These are phyloP conservation scores for Euglossa dilemma DNA, from an alignment of 1,140 invertebrate species.

Conservation along the genomic window DNA sequence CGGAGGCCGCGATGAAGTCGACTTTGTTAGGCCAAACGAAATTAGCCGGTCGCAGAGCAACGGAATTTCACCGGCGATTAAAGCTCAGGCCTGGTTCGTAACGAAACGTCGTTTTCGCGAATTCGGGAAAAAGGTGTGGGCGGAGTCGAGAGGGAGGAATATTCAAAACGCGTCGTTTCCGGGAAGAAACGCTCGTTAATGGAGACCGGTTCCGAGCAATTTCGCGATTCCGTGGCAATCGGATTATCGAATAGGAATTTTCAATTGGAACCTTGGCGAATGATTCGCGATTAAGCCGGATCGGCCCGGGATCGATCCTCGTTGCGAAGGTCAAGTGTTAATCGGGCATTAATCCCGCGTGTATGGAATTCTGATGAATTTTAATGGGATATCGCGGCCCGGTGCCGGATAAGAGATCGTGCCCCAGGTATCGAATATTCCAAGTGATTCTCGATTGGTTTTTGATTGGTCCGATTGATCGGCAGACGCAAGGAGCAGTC, in stretches of 20 bases:
- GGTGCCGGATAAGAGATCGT: background rate
- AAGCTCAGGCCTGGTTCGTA: slow-evolving; percentile 15
- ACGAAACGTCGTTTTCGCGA: slow-evolving; percentile 24
- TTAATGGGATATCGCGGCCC: too few species aligned
- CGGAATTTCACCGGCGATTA: slow-evolving; percentile 57
- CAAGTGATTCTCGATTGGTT: too few species aligned
- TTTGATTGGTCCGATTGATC: background rate
- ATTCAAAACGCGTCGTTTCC: slow-evolving; percentile 20
- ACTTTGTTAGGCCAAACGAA: slow-evolving; percentile 63
- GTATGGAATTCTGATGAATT: too few species aligned
- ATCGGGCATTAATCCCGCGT: too few species aligned
- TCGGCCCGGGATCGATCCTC: background rate
- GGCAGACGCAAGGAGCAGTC: background rate
- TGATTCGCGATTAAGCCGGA: background rate
- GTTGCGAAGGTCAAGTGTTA: background rate
- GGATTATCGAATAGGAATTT: slow-evolving; percentile 7
- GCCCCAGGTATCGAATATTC: background rate
- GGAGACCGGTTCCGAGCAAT: slow-evolving; percentile 45
- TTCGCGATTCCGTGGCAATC: slow-evolving; percentile 31
- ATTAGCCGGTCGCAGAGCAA: slow-evolving; percentile 53
- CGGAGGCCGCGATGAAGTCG: slow-evolving; percentile 43
- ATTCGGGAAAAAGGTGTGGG: background rate
- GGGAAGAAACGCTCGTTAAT: slow-evolving; percentile 54
- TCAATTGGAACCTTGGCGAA: background rate
- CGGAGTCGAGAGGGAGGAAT: background rate